Conservation (phyloP, 2,113 vertebrate genomes). For the Chroicocephalus ridibundus region DNA sequence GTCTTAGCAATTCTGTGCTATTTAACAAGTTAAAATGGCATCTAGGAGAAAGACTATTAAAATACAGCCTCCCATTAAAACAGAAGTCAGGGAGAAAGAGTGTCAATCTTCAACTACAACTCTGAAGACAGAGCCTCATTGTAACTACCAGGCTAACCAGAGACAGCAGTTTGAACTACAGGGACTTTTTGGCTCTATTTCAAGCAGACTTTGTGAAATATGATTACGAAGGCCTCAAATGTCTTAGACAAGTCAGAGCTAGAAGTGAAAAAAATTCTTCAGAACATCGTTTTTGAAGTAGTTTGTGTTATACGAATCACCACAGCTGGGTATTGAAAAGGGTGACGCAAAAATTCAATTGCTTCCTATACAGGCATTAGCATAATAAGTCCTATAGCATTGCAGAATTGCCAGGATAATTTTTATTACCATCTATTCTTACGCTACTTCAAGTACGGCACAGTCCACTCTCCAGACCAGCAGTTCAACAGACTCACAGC, state of each 20-base stretch:
- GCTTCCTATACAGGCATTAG: background rate
- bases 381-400: background rate
- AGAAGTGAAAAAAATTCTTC: background rate
- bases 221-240: background rate
- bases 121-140: background rate
- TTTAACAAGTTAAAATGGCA: background rate
- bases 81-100: background rate
- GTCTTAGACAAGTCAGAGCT: background rate
- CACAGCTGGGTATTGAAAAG: background rate
- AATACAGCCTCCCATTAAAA: background rate
- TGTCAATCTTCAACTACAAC: background rate
- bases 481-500: background rate
- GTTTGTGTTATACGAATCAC: background rate
- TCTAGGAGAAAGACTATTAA: background rate
- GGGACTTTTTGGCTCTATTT: background rate
- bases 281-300: background rate
- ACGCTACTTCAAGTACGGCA: background rate
- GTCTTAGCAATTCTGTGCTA: background rate
- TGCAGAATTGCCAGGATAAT: background rate
- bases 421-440: background rate
- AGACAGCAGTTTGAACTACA: background rate
- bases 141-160: background rate
- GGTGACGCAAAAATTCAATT: background rate
- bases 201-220: background rate
- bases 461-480: background rate